Evolutionary conservation across 1,140 invertebrate species (phyloP), one percentile per base, ranked within the genome.

Genomic region (Holotrichia oblita): DNA sequence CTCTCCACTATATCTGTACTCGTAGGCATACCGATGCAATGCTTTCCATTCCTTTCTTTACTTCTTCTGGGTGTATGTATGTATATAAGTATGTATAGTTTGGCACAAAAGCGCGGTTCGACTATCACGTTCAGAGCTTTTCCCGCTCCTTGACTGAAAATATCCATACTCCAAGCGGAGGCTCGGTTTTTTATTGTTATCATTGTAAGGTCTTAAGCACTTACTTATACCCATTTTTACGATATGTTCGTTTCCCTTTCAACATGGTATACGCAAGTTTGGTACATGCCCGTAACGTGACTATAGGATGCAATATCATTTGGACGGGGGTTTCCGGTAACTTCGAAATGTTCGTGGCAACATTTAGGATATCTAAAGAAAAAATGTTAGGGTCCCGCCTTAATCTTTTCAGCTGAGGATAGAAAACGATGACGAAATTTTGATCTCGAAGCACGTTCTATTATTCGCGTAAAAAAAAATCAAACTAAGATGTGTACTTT

Each of bases 171-270:
- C 48, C 48, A 55, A 14, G 48, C 6, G 14, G n/a, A 55, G 48
- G 17, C 48, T 55, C 48, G 48, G 48, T 55, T 55, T 55, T 55
- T 55, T 55, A 55, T 55, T 44, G 42, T 44, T 55, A 55, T 55
- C 48, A 55, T 55, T 55, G 48, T 55, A 17, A 55, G 27, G 48
- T 55, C 48, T 55, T 55, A 55, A 55, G 48, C 17, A n/a, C 48
- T 55, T 55, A 55, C 48, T 55, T 55, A 55, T 55, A 55, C 17
- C 48, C 48, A 55, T 55, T 55, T 55, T 55, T 55, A 55, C 48
- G 48, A 55, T 55, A 55, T 55, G 48, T 6, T 17, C 48, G 14
- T 17, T 55, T 55, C 17, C 48, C 48, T 55, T 55, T 55, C 48
- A 55, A 7, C 17, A 17, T 17, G 17, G 17, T 55, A 55, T n/a